Conservation (phyloP, 2,797 vertebrate genomes). For the Jordanella pulchra region DNA sequence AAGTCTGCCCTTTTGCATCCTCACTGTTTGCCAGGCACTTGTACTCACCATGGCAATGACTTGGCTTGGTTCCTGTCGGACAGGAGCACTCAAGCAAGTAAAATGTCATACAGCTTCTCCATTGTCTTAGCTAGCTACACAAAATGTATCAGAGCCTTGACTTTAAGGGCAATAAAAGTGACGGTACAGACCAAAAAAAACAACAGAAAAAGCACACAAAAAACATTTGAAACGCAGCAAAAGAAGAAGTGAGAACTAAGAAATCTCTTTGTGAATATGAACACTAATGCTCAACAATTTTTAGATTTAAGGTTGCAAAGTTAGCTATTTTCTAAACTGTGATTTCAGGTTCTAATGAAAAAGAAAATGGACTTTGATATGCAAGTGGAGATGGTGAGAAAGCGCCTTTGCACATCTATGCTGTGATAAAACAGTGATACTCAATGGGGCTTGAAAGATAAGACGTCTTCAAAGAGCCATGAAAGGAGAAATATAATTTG, state of each 20-base stretch:
- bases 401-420: conserved; percentile 45
- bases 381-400: conserved; percentile 54
- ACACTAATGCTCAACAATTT: conserved; percentile 36
- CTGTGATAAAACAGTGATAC: conserved; percentile 56
- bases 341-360: conserved; percentile 65
- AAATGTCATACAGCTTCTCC: conserved; percentile 59
- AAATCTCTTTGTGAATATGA: conserved; percentile 16
- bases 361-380: conserved; percentile 71
- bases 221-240: conserved; percentile 4
- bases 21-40: conserved; percentile 50
- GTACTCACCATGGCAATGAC: conserved; percentile 43
- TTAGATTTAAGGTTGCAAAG: conserved; percentile 42
- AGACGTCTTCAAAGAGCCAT: conserved; percentile 64
- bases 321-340: conserved; percentile 43
- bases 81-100: conserved; percentile 40
- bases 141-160: conserved; percentile 49
- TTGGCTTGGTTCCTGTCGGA: conserved; percentile 57
- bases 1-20: conserved; percentile 47
- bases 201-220: no score
- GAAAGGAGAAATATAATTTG: conserved; percentile 37
- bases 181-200: background rate
- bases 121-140: conserved; percentile 49
- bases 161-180: conserved; percentile 58
- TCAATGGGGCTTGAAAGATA: conserved; percentile 63
- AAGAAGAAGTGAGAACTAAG: conserved; percentile 11